Base-by-base conservation (phyloP, 2,888 invertebrate species). In the Scrobipalpa costella region DNA sequence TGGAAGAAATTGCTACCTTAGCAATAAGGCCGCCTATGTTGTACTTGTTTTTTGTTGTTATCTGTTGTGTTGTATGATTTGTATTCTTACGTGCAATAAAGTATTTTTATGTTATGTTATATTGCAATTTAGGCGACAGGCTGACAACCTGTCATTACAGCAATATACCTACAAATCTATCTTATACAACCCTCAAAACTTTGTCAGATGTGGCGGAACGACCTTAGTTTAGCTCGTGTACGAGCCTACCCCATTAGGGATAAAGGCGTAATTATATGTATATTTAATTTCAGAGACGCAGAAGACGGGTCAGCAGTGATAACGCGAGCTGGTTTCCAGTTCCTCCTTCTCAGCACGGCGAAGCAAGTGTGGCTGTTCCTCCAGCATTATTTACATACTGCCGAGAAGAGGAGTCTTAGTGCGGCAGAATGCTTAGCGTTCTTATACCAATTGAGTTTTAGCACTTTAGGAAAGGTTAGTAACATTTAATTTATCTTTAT, bases 311-410 rank as follows among this genome's bases (percentile, higher is more conserved):
- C 94, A 67, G 96, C 94, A 0, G 95, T 96, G 15, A 99, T 99
- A 69, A 99, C 99, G 0, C 94, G 97, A 68, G 96, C 97, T 69
- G 99, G 99, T 0, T 99, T 99, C 86, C 99, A 99, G 88, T 99
- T 99, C 86, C 91, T 99, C 19, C 92, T 99, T 21, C 92, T 99
- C 66, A 98, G 98, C 80, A 97, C 98, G 0, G 95, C 97, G 9
- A 96, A 98, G 55, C 98, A 98, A 81, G 95, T 99, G 47, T 99
- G 99, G 99, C 96, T 98, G 84, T 99, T 99, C 87, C 95, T 99
- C 78, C 94, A 99, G 33, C 98, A 98, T 83, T 99, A 99, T 88
- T 91, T 99, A 68, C 98, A 98, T 77, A 98, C 98, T 0, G 97
- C 98, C 7, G 96, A 97, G 86, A 95, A 95, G 71, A 92, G 97